Percentiles rank a stretch among this genome's conserved stretches.
These are phyloP conservation scores for Cheilosia variabilis DNA, from an alignment of 2,888 invertebrate genomes.

Conservation along the genomic window DNA sequence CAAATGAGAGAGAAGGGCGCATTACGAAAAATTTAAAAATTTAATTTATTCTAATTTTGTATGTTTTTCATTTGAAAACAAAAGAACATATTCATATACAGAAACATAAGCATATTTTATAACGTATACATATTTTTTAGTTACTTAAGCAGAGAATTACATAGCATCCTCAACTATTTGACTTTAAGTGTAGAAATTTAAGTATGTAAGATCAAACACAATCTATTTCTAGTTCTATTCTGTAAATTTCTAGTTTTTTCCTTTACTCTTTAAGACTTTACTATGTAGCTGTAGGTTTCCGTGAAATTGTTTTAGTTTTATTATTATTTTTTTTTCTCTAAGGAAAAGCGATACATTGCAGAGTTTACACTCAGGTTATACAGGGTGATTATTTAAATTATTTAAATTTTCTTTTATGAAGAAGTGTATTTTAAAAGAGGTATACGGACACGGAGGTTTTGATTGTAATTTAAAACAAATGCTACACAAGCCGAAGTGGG, in stretches of 20 bases:
- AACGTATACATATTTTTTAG: constrained; percentile 53
- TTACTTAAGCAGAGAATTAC: constrained; percentile 68
- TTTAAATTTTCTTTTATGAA: neutral
- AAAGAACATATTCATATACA: constrained; percentile 60
- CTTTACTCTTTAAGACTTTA: neutral
- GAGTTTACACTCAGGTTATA: constrained; percentile 24
- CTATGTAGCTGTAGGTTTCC: neutral
- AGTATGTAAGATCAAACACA: constrained; percentile 37
- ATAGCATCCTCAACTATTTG: constrained; percentile 72
- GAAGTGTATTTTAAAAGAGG: neutral
- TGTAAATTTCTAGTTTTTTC: constrained; percentile 22
- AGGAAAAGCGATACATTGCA: constrained; percentile 50
- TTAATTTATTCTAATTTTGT: constrained; percentile 62
- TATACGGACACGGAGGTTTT: neutral
- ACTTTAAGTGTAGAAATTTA: constrained; percentile 55
- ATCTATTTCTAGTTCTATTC: constrained; percentile 18
- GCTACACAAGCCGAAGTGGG: too few species aligned
- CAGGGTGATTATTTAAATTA: constrained; percentile 7
- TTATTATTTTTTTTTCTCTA: neutral
- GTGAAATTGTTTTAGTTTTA: constrained; percentile 21
- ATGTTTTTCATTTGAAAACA: constrained; percentile 34
- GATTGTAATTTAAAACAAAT: neutral
- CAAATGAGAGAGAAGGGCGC: constrained; percentile 35
- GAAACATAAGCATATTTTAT: constrained; percentile 57
- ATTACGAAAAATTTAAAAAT: constrained; percentile 49